These are phyloP conservation scores for Natator depressus DNA, from an alignment of 2,113 vertebrate species.

Conservation along the genomic window DNA sequence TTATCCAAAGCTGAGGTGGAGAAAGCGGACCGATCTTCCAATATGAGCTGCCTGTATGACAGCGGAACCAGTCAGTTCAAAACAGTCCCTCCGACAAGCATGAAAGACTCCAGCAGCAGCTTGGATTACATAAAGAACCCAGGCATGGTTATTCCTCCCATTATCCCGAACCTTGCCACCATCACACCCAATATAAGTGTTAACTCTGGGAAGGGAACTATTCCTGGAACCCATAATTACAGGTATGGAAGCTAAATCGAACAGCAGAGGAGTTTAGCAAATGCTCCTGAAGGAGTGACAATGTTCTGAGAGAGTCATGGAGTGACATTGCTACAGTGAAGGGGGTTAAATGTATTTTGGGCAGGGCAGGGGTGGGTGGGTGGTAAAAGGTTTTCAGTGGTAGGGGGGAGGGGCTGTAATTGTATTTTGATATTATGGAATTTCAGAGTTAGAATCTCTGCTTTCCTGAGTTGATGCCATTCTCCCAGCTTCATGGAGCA, in stretches of 20 bases:
- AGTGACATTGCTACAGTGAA: not conserved
- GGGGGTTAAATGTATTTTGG: not conserved
- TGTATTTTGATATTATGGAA: not conserved
- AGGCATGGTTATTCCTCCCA: conserved; percentile 71
- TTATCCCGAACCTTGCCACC: conserved; percentile 66
- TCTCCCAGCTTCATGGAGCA: no score
- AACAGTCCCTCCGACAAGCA: conserved; percentile 55
- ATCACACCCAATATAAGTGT: conserved; percentile 8
- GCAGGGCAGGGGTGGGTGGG: accelerated
- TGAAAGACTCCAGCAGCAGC: conserved; percentile 66
- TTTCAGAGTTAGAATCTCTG: not conserved
- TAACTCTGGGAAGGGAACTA: conserved; percentile 32
- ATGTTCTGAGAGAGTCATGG: not conserved
- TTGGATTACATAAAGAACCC: conserved; percentile 59
- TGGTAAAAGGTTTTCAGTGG: not conserved
- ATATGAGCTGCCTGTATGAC: conserved; percentile 49
- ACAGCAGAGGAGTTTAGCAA: not conserved
- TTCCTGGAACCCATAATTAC: conserved; percentile 69
- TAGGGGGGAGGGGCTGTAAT: not conserved
- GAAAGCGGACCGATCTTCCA: conserved; percentile 53
- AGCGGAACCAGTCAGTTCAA: conserved; percentile 23
- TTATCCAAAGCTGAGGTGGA: conserved; percentile 60
- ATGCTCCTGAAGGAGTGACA: not conserved
- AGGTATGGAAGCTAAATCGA: conserved; percentile 74
- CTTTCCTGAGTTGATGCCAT: not conserved